Evolutionary conservation across 2,113 vertebrate species (phyloP).

Genomic region (Tinamus guttatus): DNA sequence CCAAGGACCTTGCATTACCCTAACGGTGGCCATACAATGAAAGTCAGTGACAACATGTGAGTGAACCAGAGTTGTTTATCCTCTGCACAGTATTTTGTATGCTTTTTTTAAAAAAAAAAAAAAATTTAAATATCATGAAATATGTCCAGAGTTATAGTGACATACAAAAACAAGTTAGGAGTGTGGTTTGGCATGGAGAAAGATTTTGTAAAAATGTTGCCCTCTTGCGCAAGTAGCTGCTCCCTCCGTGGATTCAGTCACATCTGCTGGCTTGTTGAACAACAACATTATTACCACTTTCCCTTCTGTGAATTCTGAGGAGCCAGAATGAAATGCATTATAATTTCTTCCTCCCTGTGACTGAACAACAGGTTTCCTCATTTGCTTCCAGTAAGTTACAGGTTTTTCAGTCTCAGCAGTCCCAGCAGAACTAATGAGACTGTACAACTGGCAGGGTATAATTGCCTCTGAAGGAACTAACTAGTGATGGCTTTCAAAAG

Average conservation of each 20-base stretch:
- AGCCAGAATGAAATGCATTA: neutral
- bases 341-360: neutral
- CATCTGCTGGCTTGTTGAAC: constrained; percentile 44
- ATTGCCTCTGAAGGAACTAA: neutral
- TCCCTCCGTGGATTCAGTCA: neutral
- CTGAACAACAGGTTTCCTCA: constrained; percentile 14
- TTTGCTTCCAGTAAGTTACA: neutral
- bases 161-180: neutral
- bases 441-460: neutral
- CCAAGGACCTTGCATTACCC: neutral
- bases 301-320: neutral
- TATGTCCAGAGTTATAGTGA: neutral
- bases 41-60: neutral
- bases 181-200: neutral
- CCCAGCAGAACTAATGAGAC: neutral
- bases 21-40: neutral
- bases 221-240: neutral
- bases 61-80: neutral
- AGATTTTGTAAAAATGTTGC: neutral
- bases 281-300: constrained; percentile 16
- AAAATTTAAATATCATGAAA: too few species aligned
- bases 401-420: neutral
- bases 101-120: neutral
- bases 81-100: neutral
- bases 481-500: neutral